phyloP scores from a whole-genome alignment of 2,888 invertebrate species.

The Polyommatus iphigenia region DNA sequence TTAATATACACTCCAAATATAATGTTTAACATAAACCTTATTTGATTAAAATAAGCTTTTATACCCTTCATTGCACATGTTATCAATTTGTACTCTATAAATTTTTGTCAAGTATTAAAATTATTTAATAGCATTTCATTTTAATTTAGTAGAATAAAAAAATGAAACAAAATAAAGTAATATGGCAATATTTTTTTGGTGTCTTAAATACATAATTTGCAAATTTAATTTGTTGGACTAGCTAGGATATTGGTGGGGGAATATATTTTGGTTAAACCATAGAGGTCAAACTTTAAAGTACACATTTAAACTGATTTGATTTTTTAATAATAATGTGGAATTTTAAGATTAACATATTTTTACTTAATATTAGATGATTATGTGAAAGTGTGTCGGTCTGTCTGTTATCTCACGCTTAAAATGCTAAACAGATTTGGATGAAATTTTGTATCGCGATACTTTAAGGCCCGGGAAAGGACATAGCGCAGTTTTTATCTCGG shows the following conservation, averaged over 20 bases:
- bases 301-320: background rate
- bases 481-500: no score
- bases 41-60: background rate
- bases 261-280: background rate
- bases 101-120: conserved; percentile 11
- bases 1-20: background rate
- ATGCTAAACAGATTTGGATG: no score
- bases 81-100: background rate
- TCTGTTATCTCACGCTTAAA: no score
- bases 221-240: background rate
- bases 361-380: no score
- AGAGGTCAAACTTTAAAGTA: background rate
- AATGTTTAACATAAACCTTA: background rate
- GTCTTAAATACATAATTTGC: no score
- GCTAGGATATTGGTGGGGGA: conserved; percentile 11
- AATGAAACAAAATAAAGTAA: background rate
- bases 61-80: background rate
- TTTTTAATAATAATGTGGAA: no score
- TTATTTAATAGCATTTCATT: background rate
- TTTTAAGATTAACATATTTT: no score
- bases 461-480: no score
- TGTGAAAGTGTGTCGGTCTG: no score
- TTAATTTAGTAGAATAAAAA: background rate
- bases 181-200: no score
- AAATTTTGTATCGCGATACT: no score